Evolutionary conservation across 2,113 vertebrate species (phyloP).

Genomic region (Triplophysa rosa): DNA sequence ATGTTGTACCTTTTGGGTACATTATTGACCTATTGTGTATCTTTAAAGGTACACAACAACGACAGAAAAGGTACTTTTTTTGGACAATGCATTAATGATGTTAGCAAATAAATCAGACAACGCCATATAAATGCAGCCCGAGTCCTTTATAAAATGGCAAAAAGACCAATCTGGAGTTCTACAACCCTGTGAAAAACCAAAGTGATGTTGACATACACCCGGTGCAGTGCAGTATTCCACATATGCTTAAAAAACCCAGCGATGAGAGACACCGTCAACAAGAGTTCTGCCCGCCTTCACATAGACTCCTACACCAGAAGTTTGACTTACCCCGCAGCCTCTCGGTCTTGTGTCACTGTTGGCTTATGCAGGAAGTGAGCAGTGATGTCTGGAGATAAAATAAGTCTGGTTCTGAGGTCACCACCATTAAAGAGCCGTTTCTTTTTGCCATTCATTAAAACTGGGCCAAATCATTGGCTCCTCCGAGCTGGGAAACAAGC

Average conservation of each 20-base stretch:
- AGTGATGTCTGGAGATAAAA: conserved; percentile 47
- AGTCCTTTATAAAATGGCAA: no score
- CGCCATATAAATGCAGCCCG: no score
- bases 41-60: no score
- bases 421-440: conserved; percentile 58
- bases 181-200: background rate
- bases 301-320: background rate
- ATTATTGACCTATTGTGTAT: no score
- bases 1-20: no score
- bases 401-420: conserved; percentile 32
- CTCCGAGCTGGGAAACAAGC: conserved; percentile 15
- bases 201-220: background rate
- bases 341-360: conserved; percentile 9
- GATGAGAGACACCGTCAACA: conserved; percentile 5
- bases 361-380: conserved; percentile 17
- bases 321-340: background rate
- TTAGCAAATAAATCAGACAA: no score
- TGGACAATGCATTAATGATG: no score
- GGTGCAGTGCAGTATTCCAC: background rate
- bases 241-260: background rate
- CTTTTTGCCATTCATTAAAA: conserved; percentile 38
- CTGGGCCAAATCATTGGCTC: conserved; percentile 12
- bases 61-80: no score
- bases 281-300: conserved; percentile 15
- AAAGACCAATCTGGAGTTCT: no score